A percentile compares a stretch with the other conserved stretches of the same genome.
phyloP scores from a whole-genome alignment of 2,888 invertebrate genomes.

The Halictus ligatus region DNA sequence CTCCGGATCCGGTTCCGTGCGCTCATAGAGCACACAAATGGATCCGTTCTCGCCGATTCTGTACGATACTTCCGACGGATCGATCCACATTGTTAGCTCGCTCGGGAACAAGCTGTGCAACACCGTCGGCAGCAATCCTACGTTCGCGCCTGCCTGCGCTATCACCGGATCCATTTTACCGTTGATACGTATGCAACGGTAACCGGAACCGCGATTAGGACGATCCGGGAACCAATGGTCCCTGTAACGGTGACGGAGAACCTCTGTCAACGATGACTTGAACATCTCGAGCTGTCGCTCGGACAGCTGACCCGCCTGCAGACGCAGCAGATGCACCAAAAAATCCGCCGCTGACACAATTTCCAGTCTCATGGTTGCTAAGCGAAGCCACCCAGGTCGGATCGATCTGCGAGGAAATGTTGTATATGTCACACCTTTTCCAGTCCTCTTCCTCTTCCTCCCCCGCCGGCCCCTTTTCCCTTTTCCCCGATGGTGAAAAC shows the following conservation, averaged over 20 bases:
- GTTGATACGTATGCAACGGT: conserved; percentile 90
- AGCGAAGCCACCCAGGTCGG: conserved; percentile 61
- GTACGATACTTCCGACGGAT: conserved; percentile 90
- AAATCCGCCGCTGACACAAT: conserved; percentile 85
- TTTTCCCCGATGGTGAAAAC: conserved; percentile 13
- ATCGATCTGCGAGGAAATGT: conserved; percentile 28
- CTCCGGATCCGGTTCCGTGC: conserved; percentile 77
- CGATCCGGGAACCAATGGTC: conserved; percentile 91
- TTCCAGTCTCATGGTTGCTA: conserved; percentile 84
- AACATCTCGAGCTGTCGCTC: conserved; percentile 85
- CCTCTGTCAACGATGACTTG: conserved; percentile 84
- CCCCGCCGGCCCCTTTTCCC: conserved; percentile 19
- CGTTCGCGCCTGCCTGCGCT: conserved; percentile 87
- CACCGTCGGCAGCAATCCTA: conserved; percentile 87
- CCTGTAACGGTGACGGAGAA: conserved; percentile 85
- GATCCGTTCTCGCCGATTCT: conserved; percentile 88
- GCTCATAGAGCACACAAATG: conserved; percentile 86
- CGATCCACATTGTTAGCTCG: conserved; percentile 92
- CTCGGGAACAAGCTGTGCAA: conserved; percentile 87
- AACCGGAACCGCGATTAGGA: conserved; percentile 90
- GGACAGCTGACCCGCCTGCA: conserved; percentile 81
- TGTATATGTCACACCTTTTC: not conserved
- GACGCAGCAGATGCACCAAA: conserved; percentile 84
- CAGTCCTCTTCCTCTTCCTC: conserved; percentile 28
- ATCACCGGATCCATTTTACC: conserved; percentile 90